A percentile compares a stretch with the other conserved stretches of the same genome.
Evolutionary conservation across 1,140 invertebrate genomes (phyloP).

Genomic region (Acromyrmex echinatior): DNA sequence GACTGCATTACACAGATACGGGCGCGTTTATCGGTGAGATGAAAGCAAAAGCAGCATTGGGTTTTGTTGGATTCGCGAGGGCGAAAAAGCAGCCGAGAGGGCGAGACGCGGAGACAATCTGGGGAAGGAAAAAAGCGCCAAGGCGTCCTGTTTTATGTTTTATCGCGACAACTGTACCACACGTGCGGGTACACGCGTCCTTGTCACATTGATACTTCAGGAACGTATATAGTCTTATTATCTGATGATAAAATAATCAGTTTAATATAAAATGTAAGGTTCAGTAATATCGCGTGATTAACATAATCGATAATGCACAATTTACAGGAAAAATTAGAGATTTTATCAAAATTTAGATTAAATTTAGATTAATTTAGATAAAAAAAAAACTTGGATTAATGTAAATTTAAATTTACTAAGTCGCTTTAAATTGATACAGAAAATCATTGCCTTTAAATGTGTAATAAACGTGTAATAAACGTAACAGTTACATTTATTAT

Average conservation of each 20-base stretch:
- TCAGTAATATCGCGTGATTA: neutral
- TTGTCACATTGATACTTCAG: constrained; percentile 7
- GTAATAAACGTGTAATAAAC: neutral
- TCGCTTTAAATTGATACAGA: neutral
- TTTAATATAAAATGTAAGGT: neutral
- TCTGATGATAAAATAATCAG: constrained; percentile 2
- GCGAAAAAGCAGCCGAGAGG: constrained; percentile 22
- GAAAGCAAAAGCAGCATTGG: constrained; percentile 58
- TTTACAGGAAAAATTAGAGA: neutral
- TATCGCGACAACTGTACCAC: constrained; percentile 62
- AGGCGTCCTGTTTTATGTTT: constrained; percentile 64
- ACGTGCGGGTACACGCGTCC: constrained; percentile 1
- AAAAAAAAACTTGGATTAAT: neutral
- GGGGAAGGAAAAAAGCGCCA: constrained; percentile 62
- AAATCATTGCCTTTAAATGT: neutral
- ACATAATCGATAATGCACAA: neutral
- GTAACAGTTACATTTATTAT: neutral
- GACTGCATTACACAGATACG: constrained; percentile 37
- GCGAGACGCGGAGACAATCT: constrained; percentile 58
- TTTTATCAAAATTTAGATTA: neutral
- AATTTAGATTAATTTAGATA: too few relatives aligned
- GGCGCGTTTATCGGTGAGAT: constrained; percentile 66
- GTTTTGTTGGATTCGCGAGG: constrained; percentile 37
- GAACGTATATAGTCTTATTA: constrained; percentile 7
- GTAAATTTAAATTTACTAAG: constrained; percentile 10